phyloP scores from a whole-genome alignment of 2,888 invertebrate genomes.

The Hemaris fuciformis region DNA sequence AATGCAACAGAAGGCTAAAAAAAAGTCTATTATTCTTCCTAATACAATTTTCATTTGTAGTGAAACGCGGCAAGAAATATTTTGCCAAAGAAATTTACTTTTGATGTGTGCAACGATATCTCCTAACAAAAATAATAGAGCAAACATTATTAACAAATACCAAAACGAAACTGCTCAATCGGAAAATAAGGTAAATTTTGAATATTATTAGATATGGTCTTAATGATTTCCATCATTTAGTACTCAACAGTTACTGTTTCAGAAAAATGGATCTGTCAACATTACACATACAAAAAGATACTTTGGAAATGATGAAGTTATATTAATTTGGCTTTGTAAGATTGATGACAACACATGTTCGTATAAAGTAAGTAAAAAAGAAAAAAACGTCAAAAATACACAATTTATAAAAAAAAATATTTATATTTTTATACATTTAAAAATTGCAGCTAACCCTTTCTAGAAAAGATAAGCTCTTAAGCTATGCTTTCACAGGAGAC shows the following conservation, averaged over 20 bases:
- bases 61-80: no score
- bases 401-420: no score
- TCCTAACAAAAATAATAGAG: background rate
- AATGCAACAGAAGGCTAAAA: no score
- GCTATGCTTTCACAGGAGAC: constrained; percentile 42
- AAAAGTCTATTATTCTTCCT: no score
- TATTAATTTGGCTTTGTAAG: background rate
- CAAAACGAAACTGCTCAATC: background rate
- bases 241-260: background rate
- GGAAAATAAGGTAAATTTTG: background rate
- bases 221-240: background rate
- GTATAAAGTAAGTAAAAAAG: background rate
- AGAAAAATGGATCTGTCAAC: background rate
- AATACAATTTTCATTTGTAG: background rate
- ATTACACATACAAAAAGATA: background rate
- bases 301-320: background rate
- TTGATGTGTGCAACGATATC: background rate
- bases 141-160: background rate
- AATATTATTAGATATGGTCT: background rate
- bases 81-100: background rate
- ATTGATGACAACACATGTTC: background rate
- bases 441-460: constrained; percentile 33
- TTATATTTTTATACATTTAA: background rate
- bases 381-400: background rate
- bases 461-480: constrained; percentile 34